phyloP scores from a whole-genome alignment of 2,888 invertebrate genomes.

The Hypena proboscidalis region DNA sequence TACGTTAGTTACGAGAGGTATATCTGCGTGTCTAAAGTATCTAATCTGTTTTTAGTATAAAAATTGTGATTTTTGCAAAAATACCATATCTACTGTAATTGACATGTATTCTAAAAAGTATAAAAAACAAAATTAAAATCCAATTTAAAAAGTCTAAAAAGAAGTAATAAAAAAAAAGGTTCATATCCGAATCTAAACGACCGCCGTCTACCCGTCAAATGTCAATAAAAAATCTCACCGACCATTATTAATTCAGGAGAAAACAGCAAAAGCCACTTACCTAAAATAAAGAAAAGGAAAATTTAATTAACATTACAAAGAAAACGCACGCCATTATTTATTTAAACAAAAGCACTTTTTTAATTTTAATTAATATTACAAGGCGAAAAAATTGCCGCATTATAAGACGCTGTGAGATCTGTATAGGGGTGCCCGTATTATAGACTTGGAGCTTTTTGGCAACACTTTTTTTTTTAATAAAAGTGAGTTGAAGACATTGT shows the following conservation, averaged over 20 bases:
- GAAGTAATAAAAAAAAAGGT: no score
- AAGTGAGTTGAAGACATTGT: no score
- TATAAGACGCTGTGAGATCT: constrained; percentile 35
- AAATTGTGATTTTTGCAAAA: no score
- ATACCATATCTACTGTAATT: no score
- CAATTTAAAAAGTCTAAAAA: no score
- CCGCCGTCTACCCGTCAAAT: constrained; percentile 5
- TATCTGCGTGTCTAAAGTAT: no score
- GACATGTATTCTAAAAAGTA: no score
- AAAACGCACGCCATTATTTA: constrained; percentile 71
- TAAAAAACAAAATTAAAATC: constrained; percentile 10
- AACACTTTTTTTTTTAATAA: no score
- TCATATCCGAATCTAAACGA: constrained; percentile 5
- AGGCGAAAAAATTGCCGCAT: constrained; percentile 58
- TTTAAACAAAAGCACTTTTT: constrained; percentile 75
- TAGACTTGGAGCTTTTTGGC: constrained; percentile 2
- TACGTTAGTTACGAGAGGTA: no score
- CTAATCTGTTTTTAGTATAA: no score
- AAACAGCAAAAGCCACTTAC: constrained; percentile 78
- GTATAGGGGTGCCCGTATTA: constrained; percentile 35
- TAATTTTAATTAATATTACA: constrained; percentile 83
- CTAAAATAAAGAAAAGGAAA: constrained; percentile 73
- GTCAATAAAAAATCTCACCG: constrained; percentile 24
- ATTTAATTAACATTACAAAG: constrained; percentile 81
- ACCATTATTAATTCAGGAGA: constrained; percentile 41